These are phyloP conservation scores for Melanotaenia boesemani DNA, from an alignment of 2,797 vertebrate species.

Conservation along the genomic window DNA sequence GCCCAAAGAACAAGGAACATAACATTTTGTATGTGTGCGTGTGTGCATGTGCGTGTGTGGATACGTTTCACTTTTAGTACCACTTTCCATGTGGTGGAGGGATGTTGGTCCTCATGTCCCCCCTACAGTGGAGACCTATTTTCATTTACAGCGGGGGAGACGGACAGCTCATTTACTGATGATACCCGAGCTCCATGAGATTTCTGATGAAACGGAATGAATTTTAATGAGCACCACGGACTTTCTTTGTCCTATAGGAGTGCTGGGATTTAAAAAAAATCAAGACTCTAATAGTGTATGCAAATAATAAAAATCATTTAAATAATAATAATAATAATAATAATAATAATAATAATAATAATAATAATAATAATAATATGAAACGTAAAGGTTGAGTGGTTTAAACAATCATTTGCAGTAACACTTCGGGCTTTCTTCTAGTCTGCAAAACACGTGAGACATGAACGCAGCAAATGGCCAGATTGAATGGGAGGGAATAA, in stretches of 20 bases:
- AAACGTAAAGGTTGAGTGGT: neutral
- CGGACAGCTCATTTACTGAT: constrained; percentile 35
- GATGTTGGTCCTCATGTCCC: constrained; percentile 2
- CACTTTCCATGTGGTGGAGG: neutral
- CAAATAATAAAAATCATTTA: neutral
- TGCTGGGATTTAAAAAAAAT: neutral
- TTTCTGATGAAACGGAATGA: constrained; percentile 29
- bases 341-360: neutral
- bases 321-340: neutral
- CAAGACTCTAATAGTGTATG: neutral
- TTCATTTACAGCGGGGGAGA: constrained; percentile 31
- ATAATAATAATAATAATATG: neutral
- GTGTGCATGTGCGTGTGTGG: no score
- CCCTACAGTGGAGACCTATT: constrained; percentile 7
- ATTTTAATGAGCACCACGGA: constrained; percentile 39
- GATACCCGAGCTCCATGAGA: constrained; percentile 25
- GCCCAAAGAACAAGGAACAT: neutral
- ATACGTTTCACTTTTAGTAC: neutral
- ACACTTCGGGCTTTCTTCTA: neutral
- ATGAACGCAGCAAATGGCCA: neutral
- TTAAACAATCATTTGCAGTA: no score
- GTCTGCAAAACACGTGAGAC: constrained; percentile 13
- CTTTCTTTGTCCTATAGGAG: neutral
- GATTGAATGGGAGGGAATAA: neutral
- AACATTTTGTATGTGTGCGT: no score